Base-by-base conservation (phyloP, 1,140 invertebrate genomes). In the Pararge aegeria region DNA sequence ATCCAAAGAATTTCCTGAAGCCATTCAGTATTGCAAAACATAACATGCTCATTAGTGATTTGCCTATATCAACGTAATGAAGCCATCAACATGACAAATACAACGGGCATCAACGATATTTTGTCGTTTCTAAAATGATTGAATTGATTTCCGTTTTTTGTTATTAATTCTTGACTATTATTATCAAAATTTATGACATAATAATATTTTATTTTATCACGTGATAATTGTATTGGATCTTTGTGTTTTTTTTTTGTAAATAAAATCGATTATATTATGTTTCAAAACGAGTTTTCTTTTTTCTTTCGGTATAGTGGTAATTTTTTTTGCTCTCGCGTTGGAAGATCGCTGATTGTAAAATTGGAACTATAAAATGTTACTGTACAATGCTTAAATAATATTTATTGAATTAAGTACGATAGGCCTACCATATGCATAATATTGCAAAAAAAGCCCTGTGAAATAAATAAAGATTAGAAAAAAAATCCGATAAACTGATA, bases 221-320 rank as follows among this genome's bases (percentile, higher is more conserved):
- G 42, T 56, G 55, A 56, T 56, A 56, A 49, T 42, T 10, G 16
- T 51, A n/a, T n/a, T n/a, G n/a, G n/a, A n/a, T n/a, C n/a, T n/a
- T n/a, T n/a, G n/a, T n/a, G n/a, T n/a, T n/a, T n/a, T n/a, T n/a
- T n/a, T n/a, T n/a, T n/a, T n/a, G n/a, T n/a, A n/a, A n/a, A n/a
- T n/a, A n/a, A n/a, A n/a, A n/a, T n/a, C n/a, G n/a, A n/a, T n/a
- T n/a, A n/a, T n/a, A n/a, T n/a, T n/a, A n/a, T 42, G 38, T 16
- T 42, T 16, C 9, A 4, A 42, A 16, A 6, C 38, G 9, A 42
- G 5, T 42, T 18, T 34, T 12, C 3, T 4, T 34, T 34, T 34
- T n/a, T n/a, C n/a, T n/a, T 27, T 27, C 0, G 5, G 10, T n/a
- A n/a, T n/a, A n/a, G n/a, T n/a, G n/a, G n/a, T n/a, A n/a, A n/a